Conservation (phyloP, 2,888 invertebrate genomes). For the Drosophila affinis region DNA sequence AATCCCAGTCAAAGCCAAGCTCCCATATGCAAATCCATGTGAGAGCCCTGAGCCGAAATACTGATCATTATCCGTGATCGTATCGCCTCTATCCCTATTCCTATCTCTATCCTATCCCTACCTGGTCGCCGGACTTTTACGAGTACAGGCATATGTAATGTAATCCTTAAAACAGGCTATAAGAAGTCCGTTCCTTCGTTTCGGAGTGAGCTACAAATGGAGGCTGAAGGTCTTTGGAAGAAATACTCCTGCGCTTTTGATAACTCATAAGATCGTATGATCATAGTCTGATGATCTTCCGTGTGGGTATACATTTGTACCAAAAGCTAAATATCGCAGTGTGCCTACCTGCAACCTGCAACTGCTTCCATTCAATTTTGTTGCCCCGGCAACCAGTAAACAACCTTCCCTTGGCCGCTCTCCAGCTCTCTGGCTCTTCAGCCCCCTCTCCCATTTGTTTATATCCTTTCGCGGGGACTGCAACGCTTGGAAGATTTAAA, state of each 20-base stretch:
- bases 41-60: neutral
- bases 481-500: constrained; percentile 76
- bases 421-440: neutral
- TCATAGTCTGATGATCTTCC: too few species aligned
- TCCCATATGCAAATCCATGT: constrained; percentile 9
- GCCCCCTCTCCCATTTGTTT: constrained; percentile 5
- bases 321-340: neutral
- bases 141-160: constrained; percentile 11
- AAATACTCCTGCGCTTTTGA: too few species aligned
- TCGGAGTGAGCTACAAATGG: neutral
- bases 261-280: too few species aligned
- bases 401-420: constrained; percentile 35
- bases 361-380: constrained; percentile 9
- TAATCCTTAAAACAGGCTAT: neutral
- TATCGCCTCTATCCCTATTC: constrained; percentile 2
- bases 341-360: constrained; percentile 19
- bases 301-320: too few species aligned
- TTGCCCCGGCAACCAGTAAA: constrained; percentile 62
- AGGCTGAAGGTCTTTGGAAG: neutral
- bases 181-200: neutral
- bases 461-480: constrained; percentile 55
- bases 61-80: constrained; percentile 14
- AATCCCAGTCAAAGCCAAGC: neutral
- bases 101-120: constrained; percentile 9
- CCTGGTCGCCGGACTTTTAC: constrained; percentile 6